Evolutionary conservation across 2,888 invertebrate genomes (phyloP).

Genomic region (Lochmaea crataegi): DNA sequence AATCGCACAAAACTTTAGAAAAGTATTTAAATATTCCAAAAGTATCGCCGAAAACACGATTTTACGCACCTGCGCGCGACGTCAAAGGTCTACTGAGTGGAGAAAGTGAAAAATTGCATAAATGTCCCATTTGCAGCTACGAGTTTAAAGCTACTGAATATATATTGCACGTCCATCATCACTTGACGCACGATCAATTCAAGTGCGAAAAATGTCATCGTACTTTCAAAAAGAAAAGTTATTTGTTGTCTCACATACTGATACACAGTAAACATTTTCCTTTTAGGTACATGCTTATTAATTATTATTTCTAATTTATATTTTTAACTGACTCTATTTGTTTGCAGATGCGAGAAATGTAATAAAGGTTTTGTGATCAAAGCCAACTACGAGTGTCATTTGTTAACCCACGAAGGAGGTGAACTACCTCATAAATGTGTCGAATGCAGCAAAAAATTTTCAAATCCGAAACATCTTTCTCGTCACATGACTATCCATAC

Average conservation of each 20-base stretch:
- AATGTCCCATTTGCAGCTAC: constrained; percentile 53
- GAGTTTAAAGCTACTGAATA: constrained; percentile 50
- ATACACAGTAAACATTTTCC: neutral
- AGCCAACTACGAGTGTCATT: constrained; percentile 57
- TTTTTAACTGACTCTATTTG: too few relatives aligned
- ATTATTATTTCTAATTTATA: too few relatives aligned
- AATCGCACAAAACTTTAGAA: constrained; percentile 54
- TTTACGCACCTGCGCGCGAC: constrained; percentile 27
- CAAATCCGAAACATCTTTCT: constrained; percentile 57
- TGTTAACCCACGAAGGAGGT: constrained; percentile 50
- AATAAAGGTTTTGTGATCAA: constrained; percentile 58
- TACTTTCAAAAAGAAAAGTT: neutral
- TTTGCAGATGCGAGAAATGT: constrained; percentile 55
- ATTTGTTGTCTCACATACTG: constrained; percentile 6
- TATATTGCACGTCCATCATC: constrained; percentile 52
- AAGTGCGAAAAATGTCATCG: neutral
- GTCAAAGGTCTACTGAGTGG: constrained; percentile 42
- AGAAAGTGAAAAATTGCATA: constrained; percentile 49
- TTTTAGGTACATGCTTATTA: constrained; percentile 50
- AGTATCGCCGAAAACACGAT: constrained; percentile 41
- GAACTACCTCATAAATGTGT: constrained; percentile 56
- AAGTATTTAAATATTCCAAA: constrained; percentile 54
- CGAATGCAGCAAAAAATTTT: constrained; percentile 56
- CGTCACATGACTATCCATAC: constrained; percentile 56
- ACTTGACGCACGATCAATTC: constrained; percentile 53